Conservation (phyloP, 2,797 vertebrate genomes). For the Pseudochromis fuscus region DNA sequence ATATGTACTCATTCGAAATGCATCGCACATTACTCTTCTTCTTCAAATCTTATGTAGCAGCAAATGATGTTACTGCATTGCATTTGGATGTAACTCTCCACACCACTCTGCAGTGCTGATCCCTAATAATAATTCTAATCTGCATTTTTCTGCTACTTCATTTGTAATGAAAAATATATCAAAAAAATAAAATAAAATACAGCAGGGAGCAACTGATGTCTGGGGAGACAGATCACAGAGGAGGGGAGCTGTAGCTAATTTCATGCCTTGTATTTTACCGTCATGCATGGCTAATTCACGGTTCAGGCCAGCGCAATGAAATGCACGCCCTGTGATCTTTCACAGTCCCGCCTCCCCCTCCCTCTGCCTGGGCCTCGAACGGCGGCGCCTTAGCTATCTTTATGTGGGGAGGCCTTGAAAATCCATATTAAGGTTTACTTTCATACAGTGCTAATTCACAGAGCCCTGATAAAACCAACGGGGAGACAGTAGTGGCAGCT, state of each 20-base stretch:
- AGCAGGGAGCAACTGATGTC: conserved; percentile 54
- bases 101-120: conserved; percentile 45
- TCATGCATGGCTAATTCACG: conserved; percentile 75
- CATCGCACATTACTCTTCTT: conserved; percentile 17
- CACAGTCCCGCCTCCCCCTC: conserved; percentile 16
- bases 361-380: conserved; percentile 26
- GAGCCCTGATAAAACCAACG: conserved; percentile 65
- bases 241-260: conserved; percentile 78
- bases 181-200: conserved; percentile 21
- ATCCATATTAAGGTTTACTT: conserved; percentile 70
- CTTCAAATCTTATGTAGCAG: conserved; percentile 8
- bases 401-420: conserved; percentile 49
- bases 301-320: conserved; percentile 61
- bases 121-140: conserved; percentile 59
- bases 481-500: conserved; percentile 71
- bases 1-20: conserved; percentile 43
- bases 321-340: conserved; percentile 66
- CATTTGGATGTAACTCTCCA: conserved; percentile 13
- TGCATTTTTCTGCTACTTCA: conserved; percentile 67
- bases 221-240: conserved; percentile 62
- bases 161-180: conserved; percentile 57
- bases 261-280: conserved; percentile 80
- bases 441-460: conserved; percentile 66
- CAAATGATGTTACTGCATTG: conserved; percentile 36
- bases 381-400: conserved; percentile 51